A percentile compares a stretch with the other conserved stretches of the same genome.
These are phyloP conservation scores for Enteromius fasciolatus DNA, from an alignment of 2,797 vertebrate species.

Conservation along the genomic window DNA sequence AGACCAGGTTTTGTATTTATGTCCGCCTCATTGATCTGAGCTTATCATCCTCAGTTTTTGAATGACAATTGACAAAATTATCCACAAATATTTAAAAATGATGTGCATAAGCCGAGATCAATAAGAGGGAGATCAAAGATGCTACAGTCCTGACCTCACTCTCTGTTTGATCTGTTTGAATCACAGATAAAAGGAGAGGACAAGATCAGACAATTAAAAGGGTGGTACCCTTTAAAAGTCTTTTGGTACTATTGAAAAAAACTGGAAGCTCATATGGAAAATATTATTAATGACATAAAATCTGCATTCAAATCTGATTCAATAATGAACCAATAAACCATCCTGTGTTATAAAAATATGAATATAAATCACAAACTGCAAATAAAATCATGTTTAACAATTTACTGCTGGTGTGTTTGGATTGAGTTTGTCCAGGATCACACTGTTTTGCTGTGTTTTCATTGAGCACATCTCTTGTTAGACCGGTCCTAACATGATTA, in stretches of 20 bases:
- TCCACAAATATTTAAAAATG: neutral
- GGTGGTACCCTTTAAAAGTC: neutral
- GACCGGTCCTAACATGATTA: neutral
- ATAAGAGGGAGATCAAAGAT: neutral
- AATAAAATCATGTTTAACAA: neutral
- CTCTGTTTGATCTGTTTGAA: neutral
- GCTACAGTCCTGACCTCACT: neutral
- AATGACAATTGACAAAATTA: neutral
- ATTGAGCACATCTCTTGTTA: neutral
- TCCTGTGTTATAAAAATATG: neutral
- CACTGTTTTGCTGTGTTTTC: neutral
- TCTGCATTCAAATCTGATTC: neutral
- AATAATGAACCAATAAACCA: neutral
- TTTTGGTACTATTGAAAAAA: slow-evolving; percentile 19
- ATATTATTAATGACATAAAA: slow-evolving; percentile 18
- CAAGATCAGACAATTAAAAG: neutral
- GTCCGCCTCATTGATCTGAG: neutral
- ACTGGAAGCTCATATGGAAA: neutral
- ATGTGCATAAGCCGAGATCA: neutral
- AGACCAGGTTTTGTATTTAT: neutral
- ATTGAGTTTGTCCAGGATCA: neutral
- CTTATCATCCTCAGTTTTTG: neutral
- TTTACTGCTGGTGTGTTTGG: neutral
- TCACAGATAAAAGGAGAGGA: neutral
- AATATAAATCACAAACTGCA: neutral